phyloP scores from a whole-genome alignment of 2,113 vertebrate genomes.

The Toxotes chatareus region DNA sequence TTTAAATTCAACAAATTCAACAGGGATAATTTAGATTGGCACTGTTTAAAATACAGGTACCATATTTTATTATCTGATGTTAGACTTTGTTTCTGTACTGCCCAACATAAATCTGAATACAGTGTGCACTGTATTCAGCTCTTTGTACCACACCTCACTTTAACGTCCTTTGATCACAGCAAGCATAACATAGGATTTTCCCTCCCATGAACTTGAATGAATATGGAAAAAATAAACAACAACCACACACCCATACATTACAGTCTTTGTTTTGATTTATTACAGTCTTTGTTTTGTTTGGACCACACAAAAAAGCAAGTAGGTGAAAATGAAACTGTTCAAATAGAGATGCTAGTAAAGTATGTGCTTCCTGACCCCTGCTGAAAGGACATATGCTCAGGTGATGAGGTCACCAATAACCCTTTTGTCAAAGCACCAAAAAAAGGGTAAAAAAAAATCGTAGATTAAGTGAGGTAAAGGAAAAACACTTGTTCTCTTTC shows the following conservation, averaged over 20 bases:
- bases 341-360: not conserved
- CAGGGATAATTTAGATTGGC: not conserved
- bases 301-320: conserved; percentile 1
- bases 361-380: conserved; percentile 15
- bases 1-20: not conserved
- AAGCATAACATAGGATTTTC: not conserved
- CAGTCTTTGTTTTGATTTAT: not conserved
- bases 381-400: conserved; percentile 73
- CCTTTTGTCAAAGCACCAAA: conserved; percentile 65
- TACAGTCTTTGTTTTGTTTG: not conserved
- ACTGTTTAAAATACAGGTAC: not conserved
- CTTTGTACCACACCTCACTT: not conserved
- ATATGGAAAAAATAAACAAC: not conserved
- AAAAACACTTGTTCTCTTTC: not conserved
- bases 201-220: not conserved
- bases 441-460: not conserved
- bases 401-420: conserved; percentile 67
- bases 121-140: not conserved
- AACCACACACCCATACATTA: not conserved
- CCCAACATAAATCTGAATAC: not conserved
- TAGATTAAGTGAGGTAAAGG: not conserved
- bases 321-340: conserved; percentile 2
- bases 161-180: conserved; percentile 4
- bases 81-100: not conserved
- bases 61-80: not conserved